Conservation (phyloP, 2,113 vertebrate species). For the Urocitellus parryii region DNA sequence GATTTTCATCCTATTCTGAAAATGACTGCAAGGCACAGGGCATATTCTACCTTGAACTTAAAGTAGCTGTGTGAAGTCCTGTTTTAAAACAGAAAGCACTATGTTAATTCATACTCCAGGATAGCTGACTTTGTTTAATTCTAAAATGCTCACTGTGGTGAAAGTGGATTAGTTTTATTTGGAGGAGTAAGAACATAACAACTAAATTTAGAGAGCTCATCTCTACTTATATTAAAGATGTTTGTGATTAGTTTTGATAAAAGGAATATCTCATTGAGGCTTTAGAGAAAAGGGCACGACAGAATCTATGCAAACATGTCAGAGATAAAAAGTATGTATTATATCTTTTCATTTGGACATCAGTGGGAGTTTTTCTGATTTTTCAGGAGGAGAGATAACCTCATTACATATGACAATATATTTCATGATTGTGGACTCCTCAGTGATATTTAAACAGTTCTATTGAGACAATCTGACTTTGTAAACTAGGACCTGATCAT, state of each 20-base stretch:
- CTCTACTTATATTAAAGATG: background rate
- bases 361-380: background rate
- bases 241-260: slow-evolving; percentile 2
- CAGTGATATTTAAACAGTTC: background rate
- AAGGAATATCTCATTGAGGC: background rate
- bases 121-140: background rate
- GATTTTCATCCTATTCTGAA: slow-evolving; percentile 18
- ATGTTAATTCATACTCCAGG: background rate
- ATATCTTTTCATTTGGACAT: background rate
- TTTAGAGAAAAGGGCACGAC: background rate
- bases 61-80: background rate
- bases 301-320: background rate
- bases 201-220: background rate
- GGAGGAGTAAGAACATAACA: background rate
- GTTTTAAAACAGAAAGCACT: background rate
- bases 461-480: background rate
- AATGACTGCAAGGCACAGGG: background rate
- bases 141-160: background rate
- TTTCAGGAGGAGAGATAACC: background rate
- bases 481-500: background rate
- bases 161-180: slow-evolving; percentile 34
- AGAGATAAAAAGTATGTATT: background rate
- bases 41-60: background rate
- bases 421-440: background rate
- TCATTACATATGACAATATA: background rate